phyloP scores from a whole-genome alignment of 2,113 vertebrate genomes.

The Mirza zaza region DNA sequence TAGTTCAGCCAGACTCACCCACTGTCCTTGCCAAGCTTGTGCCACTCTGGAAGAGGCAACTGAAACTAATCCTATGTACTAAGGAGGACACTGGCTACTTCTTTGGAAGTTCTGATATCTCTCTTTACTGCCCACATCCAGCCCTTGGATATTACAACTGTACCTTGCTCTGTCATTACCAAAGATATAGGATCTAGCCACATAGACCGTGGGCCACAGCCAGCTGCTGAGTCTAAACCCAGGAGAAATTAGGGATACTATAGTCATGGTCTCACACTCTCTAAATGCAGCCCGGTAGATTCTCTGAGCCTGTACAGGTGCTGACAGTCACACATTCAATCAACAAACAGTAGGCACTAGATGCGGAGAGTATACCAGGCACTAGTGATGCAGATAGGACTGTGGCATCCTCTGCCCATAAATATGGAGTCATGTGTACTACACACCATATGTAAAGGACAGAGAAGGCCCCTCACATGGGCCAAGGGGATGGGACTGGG shows the following conservation, averaged over 20 bases:
- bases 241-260: background rate
- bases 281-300: background rate
- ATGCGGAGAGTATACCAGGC: background rate
- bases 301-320: background rate
- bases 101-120: background rate
- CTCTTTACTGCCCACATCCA: background rate
- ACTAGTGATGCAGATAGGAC: background rate
- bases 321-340: background rate
- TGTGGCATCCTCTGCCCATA: background rate
- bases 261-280: background rate
- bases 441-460: background rate
- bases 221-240: background rate
- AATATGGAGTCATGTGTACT: too few relatives aligned
- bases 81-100: background rate
- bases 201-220: background rate
- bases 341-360: background rate
- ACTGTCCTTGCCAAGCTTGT: background rate
- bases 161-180: background rate
- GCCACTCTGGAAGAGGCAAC: background rate
- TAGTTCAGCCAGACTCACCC: background rate
- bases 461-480: background rate
- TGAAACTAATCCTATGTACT: background rate
- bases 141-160: background rate
- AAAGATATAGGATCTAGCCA: background rate
- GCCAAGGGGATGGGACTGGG: background rate